Evolutionary conservation across 2,888 invertebrate species (phyloP).

Genomic region (Andrena bicolor): DNA sequence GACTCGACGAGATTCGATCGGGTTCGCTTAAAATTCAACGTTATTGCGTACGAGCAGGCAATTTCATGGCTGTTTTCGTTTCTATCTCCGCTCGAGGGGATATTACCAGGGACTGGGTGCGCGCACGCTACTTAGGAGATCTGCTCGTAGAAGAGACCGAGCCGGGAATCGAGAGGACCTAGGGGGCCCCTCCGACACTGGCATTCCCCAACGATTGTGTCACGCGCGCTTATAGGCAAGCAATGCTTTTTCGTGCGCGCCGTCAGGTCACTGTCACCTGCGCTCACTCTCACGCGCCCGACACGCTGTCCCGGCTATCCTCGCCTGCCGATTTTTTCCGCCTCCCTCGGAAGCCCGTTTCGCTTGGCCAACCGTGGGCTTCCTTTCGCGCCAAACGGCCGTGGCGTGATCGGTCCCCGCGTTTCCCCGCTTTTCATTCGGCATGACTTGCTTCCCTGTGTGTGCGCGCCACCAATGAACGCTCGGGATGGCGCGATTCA

Average conservation of each 20-base stretch:
- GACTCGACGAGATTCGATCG: neutral
- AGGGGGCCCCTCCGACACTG: slow-evolving; percentile 67
- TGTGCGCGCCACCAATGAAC: neutral
- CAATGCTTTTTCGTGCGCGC: slow-evolving; percentile 65
- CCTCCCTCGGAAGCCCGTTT: too few relatives aligned
- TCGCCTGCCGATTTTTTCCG: neutral
- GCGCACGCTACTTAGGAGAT: too few relatives aligned
- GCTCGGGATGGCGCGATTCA: neutral
- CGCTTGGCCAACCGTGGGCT: neutral
- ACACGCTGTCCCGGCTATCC: slow-evolving; percentile 26
- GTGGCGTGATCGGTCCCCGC: slow-evolving; percentile 9
- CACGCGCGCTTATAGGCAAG: slow-evolving; percentile 70
- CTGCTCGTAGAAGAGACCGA: slow-evolving; percentile 27
- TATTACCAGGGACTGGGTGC: neutral
- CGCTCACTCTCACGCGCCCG: slow-evolving; percentile 53
- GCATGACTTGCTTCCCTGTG: neutral
- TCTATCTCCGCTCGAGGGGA: slow-evolving; percentile 23
- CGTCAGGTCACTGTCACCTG: slow-evolving; percentile 68
- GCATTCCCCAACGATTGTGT: slow-evolving; percentile 76
- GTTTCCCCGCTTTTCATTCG: slow-evolving; percentile 16
- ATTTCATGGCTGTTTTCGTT: slow-evolving; percentile 58
- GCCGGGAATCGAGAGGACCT: slow-evolving; percentile 55
- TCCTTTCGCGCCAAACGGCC: slow-evolving; percentile 8
- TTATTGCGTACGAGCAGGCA: slow-evolving; percentile 17
- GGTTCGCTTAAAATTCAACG: slow-evolving; percentile 18